These are phyloP conservation scores for Bellardia pandia DNA, from an alignment of 2,888 invertebrate genomes.

Conservation along the genomic window DNA sequence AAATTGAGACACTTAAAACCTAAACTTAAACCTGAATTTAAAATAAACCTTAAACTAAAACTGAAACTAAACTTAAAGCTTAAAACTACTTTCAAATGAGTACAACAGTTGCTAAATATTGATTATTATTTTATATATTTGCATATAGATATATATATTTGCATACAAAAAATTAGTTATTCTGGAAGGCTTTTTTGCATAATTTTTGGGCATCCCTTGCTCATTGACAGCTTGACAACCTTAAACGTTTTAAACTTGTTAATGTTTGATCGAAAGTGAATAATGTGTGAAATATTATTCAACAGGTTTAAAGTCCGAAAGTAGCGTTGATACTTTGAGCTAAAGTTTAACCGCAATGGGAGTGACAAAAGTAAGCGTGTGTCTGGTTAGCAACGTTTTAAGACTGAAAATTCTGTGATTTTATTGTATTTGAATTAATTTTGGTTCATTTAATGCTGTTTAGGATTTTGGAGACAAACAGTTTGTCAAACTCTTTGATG, in stretches of 20 bases:
- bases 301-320: background rate
- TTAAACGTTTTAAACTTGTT: background rate
- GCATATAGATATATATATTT: background rate
- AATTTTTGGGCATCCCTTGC: background rate
- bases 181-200: constrained; percentile 2
- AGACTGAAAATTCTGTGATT: no score
- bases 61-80: background rate
- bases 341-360: no score
- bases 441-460: no score
- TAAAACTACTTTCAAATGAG: no score
- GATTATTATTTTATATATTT: background rate
- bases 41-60: no score
- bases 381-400: no score
- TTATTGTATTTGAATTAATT: no score
- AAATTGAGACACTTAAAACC: no score
- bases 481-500: no score
- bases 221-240: background rate
- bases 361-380: no score
- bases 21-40: no score
- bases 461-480: no score
- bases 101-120: background rate
- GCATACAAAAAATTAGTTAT: background rate
- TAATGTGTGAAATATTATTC: constrained; percentile 6
- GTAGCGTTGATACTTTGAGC: background rate
- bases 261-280: background rate